Conservation (phyloP, 2,113 vertebrate species). For the Galbula dea region DNA sequence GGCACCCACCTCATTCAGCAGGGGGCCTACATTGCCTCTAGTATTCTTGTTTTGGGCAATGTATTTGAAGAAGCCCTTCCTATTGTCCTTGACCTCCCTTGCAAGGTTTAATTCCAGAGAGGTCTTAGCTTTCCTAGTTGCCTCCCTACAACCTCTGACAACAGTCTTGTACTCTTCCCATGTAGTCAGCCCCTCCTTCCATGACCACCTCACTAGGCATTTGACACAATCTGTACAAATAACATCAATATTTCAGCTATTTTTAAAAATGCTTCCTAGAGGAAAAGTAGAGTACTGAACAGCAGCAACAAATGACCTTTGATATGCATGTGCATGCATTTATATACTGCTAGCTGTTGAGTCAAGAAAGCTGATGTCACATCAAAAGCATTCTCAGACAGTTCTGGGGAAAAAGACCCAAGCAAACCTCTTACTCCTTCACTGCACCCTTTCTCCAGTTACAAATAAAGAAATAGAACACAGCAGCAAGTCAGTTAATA, state of each 20-base stretch:
- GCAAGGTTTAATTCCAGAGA: too few relatives aligned
- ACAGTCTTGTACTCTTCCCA: too few relatives aligned
- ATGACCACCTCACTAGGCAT: neutral
- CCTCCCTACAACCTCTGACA: too few relatives aligned
- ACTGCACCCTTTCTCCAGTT: neutral
- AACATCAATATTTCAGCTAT: neutral
- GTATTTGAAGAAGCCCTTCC: too few relatives aligned
- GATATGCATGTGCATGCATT: neutral
- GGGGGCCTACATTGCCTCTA: too few relatives aligned
- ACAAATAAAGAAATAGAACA: neutral
- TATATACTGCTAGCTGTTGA: neutral
- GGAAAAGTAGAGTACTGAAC: neutral
- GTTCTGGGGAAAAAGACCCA: neutral
- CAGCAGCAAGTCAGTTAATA: neutral
- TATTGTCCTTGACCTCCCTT: too few relatives aligned
- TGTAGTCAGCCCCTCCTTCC: too few relatives aligned
- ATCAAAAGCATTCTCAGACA: neutral
- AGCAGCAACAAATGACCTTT: neutral
- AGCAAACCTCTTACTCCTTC: neutral
- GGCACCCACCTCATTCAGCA: too few relatives aligned
- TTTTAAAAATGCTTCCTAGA: neutral
- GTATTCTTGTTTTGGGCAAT: too few relatives aligned
- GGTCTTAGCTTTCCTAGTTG: too few relatives aligned
- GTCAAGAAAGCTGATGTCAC: neutral
- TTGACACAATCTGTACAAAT: neutral